phyloP scores from a whole-genome alignment of 2,888 invertebrate species.

The Lasioglossum pauxillum region DNA sequence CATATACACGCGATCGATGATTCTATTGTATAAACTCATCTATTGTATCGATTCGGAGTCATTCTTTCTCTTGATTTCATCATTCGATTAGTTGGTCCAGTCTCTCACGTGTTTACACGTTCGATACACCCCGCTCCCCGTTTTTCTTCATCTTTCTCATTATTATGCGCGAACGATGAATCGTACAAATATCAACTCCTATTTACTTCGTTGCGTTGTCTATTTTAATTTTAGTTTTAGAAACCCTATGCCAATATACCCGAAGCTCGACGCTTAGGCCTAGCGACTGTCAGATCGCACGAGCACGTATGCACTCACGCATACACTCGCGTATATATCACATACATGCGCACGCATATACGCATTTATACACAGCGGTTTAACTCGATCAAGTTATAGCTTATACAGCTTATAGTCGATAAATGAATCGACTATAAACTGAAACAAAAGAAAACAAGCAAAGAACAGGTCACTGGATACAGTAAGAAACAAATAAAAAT shows the following conservation, averaged over 20 bases:
- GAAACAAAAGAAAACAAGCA: slow-evolving; percentile 13
- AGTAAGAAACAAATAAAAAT: slow-evolving; percentile 10
- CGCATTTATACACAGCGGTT: neutral
- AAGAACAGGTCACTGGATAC: slow-evolving; percentile 14
- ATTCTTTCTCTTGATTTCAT: neutral
- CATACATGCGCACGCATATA: neutral
- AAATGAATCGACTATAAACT: slow-evolving; percentile 19
- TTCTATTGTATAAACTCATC: neutral
- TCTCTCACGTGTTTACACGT: neutral
- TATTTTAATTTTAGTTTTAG: neutral
- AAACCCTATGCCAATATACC: neutral
- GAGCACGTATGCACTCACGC: neutral
- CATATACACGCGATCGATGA: neutral
- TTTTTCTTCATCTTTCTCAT: neutral
- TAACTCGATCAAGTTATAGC: neutral
- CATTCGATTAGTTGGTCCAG: neutral
- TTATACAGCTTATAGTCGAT: slow-evolving; percentile 6
- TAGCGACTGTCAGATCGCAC: neutral
- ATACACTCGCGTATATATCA: neutral
- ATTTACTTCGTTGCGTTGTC: neutral
- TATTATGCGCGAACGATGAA: no score
- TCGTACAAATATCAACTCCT: neutral
- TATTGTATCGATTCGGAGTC: neutral
- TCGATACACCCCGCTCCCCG: neutral
- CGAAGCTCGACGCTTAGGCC: neutral